A percentile compares a stretch with the other conserved stretches of the same genome.
These are phyloP conservation scores for Gorsachius magnificus DNA, from an alignment of 2,797 vertebrate species.

Conservation along the genomic window DNA sequence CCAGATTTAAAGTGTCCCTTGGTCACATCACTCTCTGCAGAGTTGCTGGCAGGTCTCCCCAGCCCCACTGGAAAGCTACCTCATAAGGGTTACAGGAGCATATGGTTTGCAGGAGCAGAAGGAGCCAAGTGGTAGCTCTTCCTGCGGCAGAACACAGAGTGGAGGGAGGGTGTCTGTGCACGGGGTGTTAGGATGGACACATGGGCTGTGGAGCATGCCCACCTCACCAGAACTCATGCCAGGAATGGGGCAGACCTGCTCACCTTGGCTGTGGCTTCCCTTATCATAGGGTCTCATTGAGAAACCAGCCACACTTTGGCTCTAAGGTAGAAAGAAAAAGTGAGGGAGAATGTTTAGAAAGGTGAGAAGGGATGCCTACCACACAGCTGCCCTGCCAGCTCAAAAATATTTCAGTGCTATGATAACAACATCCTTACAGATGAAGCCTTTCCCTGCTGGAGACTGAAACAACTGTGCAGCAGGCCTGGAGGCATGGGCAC, in stretches of 20 bases:
- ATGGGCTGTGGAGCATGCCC: background rate
- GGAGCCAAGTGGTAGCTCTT: background rate
- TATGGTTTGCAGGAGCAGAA: background rate
- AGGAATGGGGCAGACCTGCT: background rate
- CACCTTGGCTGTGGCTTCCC: background rate
- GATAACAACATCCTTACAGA: background rate
- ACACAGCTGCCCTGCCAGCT: background rate
- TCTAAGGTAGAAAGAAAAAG: background rate
- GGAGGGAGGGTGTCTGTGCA: background rate
- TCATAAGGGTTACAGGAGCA: too few relatives aligned
- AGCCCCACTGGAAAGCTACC: background rate
- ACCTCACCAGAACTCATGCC: background rate
- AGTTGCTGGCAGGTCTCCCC: background rate
- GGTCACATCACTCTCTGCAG: background rate
- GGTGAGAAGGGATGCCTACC: background rate
- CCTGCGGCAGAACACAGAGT: fast-evolving
- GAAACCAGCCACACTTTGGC: background rate
- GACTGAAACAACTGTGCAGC: background rate
- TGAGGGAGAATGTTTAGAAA: background rate
- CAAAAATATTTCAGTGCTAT: background rate
- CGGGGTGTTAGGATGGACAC: background rate
- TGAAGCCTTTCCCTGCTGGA: background rate
- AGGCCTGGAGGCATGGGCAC: background rate
- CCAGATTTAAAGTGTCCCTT: background rate
- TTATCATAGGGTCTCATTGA: background rate